A percentile compares a stretch with the other conserved stretches of the same genome.
Evolutionary conservation across 2,113 vertebrate species (phyloP).

Genomic region (Nesogale talazaci): DNA sequence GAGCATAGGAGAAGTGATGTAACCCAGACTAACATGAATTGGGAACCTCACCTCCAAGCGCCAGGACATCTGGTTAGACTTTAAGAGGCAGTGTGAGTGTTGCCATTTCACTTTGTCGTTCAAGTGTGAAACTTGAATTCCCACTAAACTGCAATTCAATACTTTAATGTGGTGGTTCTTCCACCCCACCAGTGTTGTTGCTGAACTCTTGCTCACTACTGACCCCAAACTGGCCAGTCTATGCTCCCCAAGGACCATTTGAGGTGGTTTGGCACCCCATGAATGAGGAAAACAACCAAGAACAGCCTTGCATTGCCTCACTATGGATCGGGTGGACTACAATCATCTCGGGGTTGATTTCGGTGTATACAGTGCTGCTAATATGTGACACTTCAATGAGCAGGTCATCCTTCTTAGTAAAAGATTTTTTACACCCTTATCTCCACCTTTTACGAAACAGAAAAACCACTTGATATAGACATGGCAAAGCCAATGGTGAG

Average conservation of each 20-base stretch:
- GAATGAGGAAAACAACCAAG: background rate
- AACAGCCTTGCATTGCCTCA: background rate
- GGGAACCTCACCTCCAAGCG: background rate
- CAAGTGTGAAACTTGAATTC: slow-evolving; percentile 16
- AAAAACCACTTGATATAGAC: slow-evolving; percentile 14
- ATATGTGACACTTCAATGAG: slow-evolving; percentile 12
- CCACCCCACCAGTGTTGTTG: background rate
- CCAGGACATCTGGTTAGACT: background rate
- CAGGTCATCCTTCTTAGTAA: background rate
- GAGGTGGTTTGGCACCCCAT: background rate
- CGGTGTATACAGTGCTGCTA: background rate
- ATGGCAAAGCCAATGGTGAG: background rate
- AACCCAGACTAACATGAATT: background rate
- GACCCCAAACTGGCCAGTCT: background rate
- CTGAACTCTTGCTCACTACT: background rate
- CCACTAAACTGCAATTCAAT: background rate
- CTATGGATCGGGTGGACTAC: background rate
- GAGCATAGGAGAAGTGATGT: background rate
- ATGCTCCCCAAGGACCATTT: background rate
- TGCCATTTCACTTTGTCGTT: background rate
- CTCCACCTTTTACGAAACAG: background rate
- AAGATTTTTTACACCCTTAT: background rate
- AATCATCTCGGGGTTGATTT: background rate
- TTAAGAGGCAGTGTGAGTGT: background rate
- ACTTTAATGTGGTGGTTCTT: background rate